A percentile compares a stretch with the other conserved stretches of the same genome.
Conservation (phyloP, 2,797 vertebrate genomes). For the Danionella dracula region DNA sequence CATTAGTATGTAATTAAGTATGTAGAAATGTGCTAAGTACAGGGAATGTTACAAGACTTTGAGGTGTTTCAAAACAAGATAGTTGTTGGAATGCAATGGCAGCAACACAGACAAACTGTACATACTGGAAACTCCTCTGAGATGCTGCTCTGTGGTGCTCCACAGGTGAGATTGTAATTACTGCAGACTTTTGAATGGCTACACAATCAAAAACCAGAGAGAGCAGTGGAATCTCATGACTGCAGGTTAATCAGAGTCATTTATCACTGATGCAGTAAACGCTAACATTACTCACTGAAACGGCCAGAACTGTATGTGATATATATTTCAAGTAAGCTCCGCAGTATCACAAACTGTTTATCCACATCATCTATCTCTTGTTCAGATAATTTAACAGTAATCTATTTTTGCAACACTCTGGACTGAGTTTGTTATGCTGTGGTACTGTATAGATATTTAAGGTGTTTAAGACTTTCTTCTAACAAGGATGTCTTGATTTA, state of each 20-base stretch:
- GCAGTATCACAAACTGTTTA: background rate
- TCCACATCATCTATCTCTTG: background rate
- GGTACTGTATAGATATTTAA: background rate
- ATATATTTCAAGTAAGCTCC: conserved; percentile 5
- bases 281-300: conserved; percentile 38
- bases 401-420: background rate
- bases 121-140: background rate
- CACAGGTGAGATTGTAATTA: conserved; percentile 29
- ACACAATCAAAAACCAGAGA: background rate
- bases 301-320: conserved; percentile 5
- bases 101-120: background rate
- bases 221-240: background rate
- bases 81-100: background rate
- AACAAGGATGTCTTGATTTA: background rate
- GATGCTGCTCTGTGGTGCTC: background rate
- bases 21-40: too few relatives aligned
- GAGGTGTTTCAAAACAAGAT: background rate
- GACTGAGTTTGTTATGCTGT: background rate
- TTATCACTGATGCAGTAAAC: conserved; percentile 32
- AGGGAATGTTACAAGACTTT: background rate
- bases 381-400: background rate
- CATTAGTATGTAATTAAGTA: too few relatives aligned
- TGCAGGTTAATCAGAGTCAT: conserved; percentile 26
- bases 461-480: background rate
- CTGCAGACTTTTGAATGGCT: background rate